Base-by-base conservation (phyloP, 1,140 invertebrate genomes). In the Lucilia sericata region DNA sequence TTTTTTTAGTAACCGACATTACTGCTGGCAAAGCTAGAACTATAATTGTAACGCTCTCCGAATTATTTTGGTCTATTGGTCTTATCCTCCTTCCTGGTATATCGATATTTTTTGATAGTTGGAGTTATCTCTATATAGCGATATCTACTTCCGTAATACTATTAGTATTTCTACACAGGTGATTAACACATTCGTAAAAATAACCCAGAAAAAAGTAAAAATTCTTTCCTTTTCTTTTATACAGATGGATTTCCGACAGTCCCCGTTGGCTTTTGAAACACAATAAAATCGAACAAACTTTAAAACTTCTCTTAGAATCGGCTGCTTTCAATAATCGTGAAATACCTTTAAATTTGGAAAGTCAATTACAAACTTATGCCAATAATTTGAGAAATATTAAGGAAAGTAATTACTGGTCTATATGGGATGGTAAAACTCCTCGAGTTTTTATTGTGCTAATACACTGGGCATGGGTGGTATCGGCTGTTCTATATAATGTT, bases 61-160 rank as follows among this genome's bases (percentile, higher is more conserved):
- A 91, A 86, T 85, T 91, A 13, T 91, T 91, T 80, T 91, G 91
- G 90, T 91, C 91, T 0, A 89, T 92, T 81, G 91, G 91, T 19
- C 85, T 92, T 10, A 88, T 91, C 14, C 84, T 92, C 5, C 81
- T 92, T 21, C 91, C 91, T 0, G 89, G 86, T 17, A 91, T 91
- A 5, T 89, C 91, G 14, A 91, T 91, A 60, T 91, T 90, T 65
- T 89, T 91, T 34, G 88, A 90, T 78, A 87, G 88, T 82, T 92
- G 91, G 91, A 88, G 87, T 14, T 86, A 91, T 84, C 87, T 92
- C 10, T 92, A 92, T 85, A 86, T 91, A 21, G 88, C 88, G 30
- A 91, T 92, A 81, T 91, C 89, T 17, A 87, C 89, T 5, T 91
- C 91, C 5, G 87, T 90, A 5, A 84, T 92, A 25, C 70, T 91